phyloP scores from a whole-genome alignment of 2,113 vertebrate genomes.

The Clarias batrachus region DNA sequence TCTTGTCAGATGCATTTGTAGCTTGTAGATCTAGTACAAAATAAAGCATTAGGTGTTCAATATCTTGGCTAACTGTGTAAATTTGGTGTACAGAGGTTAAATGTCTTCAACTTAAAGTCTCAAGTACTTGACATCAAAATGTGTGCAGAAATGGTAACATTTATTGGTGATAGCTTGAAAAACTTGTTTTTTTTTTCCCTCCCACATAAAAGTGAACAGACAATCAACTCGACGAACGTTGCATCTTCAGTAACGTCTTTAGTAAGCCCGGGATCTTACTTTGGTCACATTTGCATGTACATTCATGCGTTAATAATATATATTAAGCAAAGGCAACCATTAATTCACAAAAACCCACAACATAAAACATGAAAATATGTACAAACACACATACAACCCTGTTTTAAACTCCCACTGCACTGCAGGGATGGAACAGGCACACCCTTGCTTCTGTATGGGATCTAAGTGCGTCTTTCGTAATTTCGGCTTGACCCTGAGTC shows the following conservation, averaged over 20 bases:
- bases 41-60: not conserved
- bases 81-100: not conserved
- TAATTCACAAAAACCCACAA: not conserved
- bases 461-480: not conserved
- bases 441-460: not conserved
- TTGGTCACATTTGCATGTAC: not conserved
- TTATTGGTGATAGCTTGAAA: not conserved
- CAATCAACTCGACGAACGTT: not conserved
- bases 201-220: not conserved
- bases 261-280: not conserved
- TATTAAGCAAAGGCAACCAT: conserved; percentile 3
- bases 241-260: not conserved
- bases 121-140: not conserved
- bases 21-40: not conserved
- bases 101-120: not conserved
- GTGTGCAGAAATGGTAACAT: not conserved
- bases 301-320: conserved; percentile 18
- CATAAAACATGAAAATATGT: conserved; percentile 6
- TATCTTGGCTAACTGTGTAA: not conserved
- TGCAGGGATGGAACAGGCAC: not conserved
- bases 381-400: conserved; percentile 5
- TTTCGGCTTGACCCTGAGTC: not conserved
- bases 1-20: not conserved
- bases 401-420: not conserved
- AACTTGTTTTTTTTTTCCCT: not conserved